Evolutionary conservation across 2,888 invertebrate genomes (phyloP).

Genomic region (Orgyia antiqua): DNA sequence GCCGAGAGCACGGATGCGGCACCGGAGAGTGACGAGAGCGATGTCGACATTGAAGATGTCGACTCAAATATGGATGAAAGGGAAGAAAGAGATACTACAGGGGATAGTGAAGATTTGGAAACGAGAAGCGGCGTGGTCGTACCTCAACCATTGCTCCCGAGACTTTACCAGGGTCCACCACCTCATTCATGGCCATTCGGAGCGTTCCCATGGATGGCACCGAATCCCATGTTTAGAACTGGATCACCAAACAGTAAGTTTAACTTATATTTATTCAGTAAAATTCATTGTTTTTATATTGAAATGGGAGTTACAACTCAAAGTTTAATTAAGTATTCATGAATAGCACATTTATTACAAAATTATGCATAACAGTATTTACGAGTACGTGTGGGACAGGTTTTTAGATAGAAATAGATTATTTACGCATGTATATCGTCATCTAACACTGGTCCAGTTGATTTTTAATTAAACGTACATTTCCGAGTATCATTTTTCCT

Average conservation of each 20-base stretch:
- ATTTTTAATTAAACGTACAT: too few species aligned
- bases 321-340: too few species aligned
- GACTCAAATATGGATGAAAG: constrained; percentile 64
- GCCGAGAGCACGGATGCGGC: constrained; percentile 59
- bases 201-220: constrained; percentile 82
- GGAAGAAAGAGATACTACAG: constrained; percentile 59
- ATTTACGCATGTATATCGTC: too few species aligned
- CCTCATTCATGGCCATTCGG: constrained; percentile 80
- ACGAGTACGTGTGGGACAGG: too few species aligned
- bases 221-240: constrained; percentile 78
- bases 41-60: constrained; percentile 71
- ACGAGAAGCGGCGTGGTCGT: constrained; percentile 78
- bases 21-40: constrained; percentile 63
- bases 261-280: too few species aligned
- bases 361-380: too few species aligned
- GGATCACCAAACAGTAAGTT: constrained; percentile 80
- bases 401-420: too few species aligned
- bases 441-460: too few species aligned
- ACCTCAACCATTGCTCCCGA: constrained; percentile 82
- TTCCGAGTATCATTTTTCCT: too few species aligned
- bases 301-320: too few species aligned
- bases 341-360: too few species aligned
- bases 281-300: too few species aligned
- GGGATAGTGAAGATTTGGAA: constrained; percentile 68
- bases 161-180: constrained; percentile 76